These are phyloP conservation scores for Crocallis elinguaria DNA, from an alignment of 2,888 invertebrate genomes.

Conservation along the genomic window DNA sequence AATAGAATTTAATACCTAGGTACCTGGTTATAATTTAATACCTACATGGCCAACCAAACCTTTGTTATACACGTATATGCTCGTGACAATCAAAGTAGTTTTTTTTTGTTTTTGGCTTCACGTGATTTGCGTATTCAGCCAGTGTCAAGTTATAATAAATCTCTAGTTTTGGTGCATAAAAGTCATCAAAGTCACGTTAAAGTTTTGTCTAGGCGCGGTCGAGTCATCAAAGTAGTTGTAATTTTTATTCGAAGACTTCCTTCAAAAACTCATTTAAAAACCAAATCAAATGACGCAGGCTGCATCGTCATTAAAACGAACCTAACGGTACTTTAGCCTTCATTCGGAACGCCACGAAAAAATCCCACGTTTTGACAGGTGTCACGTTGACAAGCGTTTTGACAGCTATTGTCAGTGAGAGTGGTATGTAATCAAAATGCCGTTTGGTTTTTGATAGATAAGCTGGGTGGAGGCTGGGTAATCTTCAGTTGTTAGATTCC, in stretches of 20 bases:
- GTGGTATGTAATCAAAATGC: slow-evolving; percentile 18
- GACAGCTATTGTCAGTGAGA: slow-evolving; percentile 60
- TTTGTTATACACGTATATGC: too few species aligned
- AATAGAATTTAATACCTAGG: too few species aligned
- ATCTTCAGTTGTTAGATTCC: not conserved
- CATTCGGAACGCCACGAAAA: slow-evolving; percentile 2
- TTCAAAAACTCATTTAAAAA: slow-evolving; percentile 17
- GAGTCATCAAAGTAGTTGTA: not conserved
- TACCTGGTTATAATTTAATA: too few species aligned
- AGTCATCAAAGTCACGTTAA: not conserved
- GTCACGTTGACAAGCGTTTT: slow-evolving; percentile 61
- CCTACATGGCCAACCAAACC: too few species aligned
- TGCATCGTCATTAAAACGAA: slow-evolving; percentile 12
- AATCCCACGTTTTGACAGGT: slow-evolving; percentile 53
- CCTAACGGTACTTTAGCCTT: slow-evolving; percentile 26
- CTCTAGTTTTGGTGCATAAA: too few species aligned
- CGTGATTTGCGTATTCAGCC: too few species aligned
- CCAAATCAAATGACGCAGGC: slow-evolving; percentile 10
- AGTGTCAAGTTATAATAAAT: too few species aligned
- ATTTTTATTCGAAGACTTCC: slow-evolving; percentile 4
- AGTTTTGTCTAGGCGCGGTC: not conserved
- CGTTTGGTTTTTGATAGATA: slow-evolving; percentile 17
- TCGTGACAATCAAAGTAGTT: too few species aligned
- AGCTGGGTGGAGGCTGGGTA: not conserved
- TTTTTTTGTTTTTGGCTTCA: too few species aligned